These are phyloP conservation scores for Ibidorhyncha struthersii DNA, from an alignment of 2,113 vertebrate genomes.

Conservation along the genomic window DNA sequence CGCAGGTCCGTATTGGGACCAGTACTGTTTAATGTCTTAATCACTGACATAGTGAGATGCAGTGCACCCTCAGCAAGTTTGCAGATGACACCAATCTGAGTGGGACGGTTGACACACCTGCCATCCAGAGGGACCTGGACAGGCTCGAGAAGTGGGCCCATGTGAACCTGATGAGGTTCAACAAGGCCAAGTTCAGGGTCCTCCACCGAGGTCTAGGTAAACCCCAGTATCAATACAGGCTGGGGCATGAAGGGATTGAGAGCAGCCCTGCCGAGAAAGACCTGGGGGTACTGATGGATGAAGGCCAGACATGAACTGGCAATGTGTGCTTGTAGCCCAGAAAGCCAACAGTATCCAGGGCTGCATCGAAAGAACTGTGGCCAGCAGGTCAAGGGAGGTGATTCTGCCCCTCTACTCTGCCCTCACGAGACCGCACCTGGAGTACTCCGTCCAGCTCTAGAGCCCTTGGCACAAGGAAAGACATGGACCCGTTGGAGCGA, in stretches of 20 bases:
- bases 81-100: background rate
- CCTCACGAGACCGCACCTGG: too few relatives aligned
- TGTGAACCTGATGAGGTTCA: background rate
- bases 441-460: background rate
- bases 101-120: background rate
- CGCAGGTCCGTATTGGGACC: background rate
- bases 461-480: background rate
- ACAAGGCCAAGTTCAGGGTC: background rate
- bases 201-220: background rate
- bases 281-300: background rate
- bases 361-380: background rate
- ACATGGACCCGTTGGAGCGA: background rate
- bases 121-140: background rate
- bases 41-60: background rate
- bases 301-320: background rate
- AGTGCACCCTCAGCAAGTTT: background rate
- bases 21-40: background rate
- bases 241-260: background rate
- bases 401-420: background rate
- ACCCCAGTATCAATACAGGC: background rate
- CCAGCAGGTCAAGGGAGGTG: background rate
- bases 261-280: background rate
- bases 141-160: too few relatives aligned
- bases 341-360: background rate
- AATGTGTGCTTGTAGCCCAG: background rate